Percentiles rank a stretch among this genome's conserved stretches.
Evolutionary conservation across 37 sponge, comb jelly and placozoan genomes (phyloP).

Genomic region (Cliona cf. orientalis): DNA sequence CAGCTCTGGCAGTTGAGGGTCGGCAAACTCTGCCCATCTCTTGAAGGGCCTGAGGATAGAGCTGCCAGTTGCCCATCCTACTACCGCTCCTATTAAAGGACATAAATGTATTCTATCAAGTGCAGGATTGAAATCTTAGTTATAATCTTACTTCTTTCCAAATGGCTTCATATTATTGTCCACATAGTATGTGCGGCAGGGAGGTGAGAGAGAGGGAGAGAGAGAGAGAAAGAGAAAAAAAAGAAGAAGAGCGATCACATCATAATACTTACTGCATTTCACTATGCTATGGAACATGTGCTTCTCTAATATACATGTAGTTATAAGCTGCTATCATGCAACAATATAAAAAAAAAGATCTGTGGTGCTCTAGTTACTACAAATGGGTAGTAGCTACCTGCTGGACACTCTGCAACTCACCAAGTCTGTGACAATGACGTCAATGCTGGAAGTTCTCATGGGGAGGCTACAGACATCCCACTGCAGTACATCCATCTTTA

Average conservation of each 20-base stretch:
- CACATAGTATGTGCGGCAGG: neutral
- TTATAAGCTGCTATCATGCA: neutral
- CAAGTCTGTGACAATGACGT: conserved; percentile 83
- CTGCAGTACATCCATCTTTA: conserved; percentile 25
- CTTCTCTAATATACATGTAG: neutral
- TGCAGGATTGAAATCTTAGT: neutral
- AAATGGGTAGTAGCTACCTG: too few relatives aligned
- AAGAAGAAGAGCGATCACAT: neutral
- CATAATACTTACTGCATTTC: neutral
- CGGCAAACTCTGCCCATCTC: conserved; percentile 73
- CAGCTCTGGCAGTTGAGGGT: conserved; percentile 53
- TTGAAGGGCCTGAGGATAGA: conserved; percentile 60
- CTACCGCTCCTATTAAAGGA: conserved; percentile 50
- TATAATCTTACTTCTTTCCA: conserved; percentile 66
- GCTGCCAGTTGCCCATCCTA: conserved; percentile 42
- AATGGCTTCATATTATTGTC: conserved; percentile 49
- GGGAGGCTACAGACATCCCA: conserved; percentile 77
- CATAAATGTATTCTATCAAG: too few relatives aligned
- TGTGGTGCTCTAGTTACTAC: too few relatives aligned
- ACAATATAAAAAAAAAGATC: too few relatives aligned
- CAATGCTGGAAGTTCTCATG: conserved; percentile 46
- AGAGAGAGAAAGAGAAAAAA: neutral
- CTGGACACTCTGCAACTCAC: conserved; percentile 20
- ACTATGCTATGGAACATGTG: neutral
- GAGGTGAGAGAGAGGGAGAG: neutral